phyloP scores from a whole-genome alignment of 2,113 vertebrate species.

The Hoplias malabaricus region DNA sequence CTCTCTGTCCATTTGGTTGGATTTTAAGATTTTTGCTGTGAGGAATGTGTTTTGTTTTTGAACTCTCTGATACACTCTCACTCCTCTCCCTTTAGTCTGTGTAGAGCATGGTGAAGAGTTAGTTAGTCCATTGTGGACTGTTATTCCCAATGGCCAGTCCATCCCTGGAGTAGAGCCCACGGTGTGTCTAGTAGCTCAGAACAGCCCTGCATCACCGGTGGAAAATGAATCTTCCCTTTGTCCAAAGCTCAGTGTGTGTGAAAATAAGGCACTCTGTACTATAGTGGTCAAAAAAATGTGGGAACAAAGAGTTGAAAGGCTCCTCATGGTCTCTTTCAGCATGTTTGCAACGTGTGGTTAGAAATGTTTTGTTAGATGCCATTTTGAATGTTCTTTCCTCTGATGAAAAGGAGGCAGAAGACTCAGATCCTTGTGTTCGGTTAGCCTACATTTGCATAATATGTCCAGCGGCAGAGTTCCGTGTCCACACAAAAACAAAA shows the following conservation, averaged over 20 bases:
- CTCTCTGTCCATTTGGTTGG: neutral
- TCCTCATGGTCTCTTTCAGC: neutral
- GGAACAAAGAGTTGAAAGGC: neutral
- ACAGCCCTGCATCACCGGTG: neutral
- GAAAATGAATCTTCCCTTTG: neutral
- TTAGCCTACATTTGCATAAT: neutral
- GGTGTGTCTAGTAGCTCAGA: neutral
- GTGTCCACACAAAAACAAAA: neutral
- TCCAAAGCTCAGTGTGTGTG: neutral
- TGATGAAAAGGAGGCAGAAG: neutral
- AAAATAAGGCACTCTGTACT: neutral
- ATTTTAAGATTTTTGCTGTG: too few species aligned
- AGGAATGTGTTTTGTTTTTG: too few species aligned
- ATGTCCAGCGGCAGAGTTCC: neutral
- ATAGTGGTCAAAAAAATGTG: too few species aligned
- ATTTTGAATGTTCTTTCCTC: neutral
- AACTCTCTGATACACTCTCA: too few species aligned
- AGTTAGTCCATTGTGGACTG: too few species aligned
- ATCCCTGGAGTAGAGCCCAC: neutral
- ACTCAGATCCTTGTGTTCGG: neutral
- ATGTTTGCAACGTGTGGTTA: neutral
- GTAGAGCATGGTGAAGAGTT: neutral
- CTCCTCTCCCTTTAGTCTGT: neutral
- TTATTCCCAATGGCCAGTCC: neutral
- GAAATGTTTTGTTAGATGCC: neutral